Conservation (phyloP, 2,888 invertebrate species). For the Apotomis betuletana region DNA sequence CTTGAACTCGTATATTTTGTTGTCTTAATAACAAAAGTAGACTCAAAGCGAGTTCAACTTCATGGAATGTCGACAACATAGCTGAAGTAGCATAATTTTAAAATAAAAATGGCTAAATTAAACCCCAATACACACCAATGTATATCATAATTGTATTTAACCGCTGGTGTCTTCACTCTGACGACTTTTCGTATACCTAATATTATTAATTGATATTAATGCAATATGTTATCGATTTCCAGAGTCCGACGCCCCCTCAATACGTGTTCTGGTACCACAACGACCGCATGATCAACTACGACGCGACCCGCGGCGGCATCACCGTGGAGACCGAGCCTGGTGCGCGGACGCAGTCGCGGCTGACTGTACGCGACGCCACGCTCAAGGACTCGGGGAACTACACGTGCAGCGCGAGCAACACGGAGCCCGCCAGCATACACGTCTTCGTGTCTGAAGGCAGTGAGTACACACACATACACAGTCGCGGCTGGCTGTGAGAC, state of each 20-base stretch:
- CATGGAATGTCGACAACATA: no score
- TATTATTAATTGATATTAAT: no score
- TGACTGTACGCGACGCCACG: constrained; percentile 93
- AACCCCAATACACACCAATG: no score
- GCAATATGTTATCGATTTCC: constrained; percentile 59
- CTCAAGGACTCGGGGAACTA: constrained; percentile 96
- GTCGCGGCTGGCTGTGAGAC: no score
- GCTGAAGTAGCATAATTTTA: no score
- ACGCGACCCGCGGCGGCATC: constrained; percentile 90
- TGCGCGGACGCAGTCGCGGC: constrained; percentile 91
- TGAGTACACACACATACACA: constrained; percentile 55
- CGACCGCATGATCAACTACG: constrained; percentile 97
- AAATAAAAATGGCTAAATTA: no score
- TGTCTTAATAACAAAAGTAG: no score
- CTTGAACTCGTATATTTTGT: no score
- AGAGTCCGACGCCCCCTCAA: constrained; percentile 96
- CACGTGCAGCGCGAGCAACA: constrained; percentile 95
- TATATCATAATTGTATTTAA: no score
- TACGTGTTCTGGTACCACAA: constrained; percentile 99
- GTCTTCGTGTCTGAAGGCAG: constrained; percentile 96
- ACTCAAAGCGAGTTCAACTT: no score
- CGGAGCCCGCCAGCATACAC: constrained; percentile 94
- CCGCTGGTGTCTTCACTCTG: no score
- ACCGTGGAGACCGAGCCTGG: constrained; percentile 94
- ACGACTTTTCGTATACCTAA: no score